Conservation (phyloP, 2,113 vertebrate genomes). For the Caranx melampygus region DNA sequence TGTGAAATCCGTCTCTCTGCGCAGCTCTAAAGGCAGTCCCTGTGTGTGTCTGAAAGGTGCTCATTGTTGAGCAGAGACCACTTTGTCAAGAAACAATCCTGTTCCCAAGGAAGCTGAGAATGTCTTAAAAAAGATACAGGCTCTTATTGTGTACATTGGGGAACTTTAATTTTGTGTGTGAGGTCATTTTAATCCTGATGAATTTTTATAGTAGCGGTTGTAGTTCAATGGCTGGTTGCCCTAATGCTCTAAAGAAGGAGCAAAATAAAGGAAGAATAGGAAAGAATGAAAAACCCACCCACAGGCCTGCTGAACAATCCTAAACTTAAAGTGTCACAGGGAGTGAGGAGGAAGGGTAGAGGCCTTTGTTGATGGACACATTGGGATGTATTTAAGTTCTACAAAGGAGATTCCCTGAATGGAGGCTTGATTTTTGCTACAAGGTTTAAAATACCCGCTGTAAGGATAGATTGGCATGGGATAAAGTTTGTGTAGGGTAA, state of each 20-base stretch:
- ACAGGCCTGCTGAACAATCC: conserved; percentile 77
- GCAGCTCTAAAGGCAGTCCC: conserved; percentile 83
- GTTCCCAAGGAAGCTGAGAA: conserved; percentile 86
- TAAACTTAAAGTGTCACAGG: conserved; percentile 82
- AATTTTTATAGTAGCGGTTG: conserved; percentile 86
- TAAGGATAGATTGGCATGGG: conserved; percentile 76
- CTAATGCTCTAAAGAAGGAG: conserved; percentile 84
- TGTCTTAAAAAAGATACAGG: conserved; percentile 86
- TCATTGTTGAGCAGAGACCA: conserved; percentile 84
- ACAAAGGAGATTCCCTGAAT: conserved; percentile 82
- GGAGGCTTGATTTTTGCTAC: conserved; percentile 82
- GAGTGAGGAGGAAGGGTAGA: conserved; percentile 72
- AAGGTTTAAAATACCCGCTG: conserved; percentile 76
- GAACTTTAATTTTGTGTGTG: conserved; percentile 89
- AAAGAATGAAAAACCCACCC: conserved; percentile 80
- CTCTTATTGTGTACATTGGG: conserved; percentile 83
- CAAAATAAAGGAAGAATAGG: conserved; percentile 72
- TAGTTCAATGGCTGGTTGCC: conserved; percentile 83
- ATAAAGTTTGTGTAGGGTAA: conserved; percentile 72
- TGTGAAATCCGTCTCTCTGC: conserved; percentile 87
- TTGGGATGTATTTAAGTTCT: conserved; percentile 85
- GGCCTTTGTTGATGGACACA: conserved; percentile 84
- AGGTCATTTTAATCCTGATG: conserved; percentile 90
- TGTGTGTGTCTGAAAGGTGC: conserved; percentile 86
- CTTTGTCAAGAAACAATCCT: conserved; percentile 88